Base-by-base conservation (phyloP, 2,113 vertebrate genomes). In the Dryoscopus gambensis region DNA sequence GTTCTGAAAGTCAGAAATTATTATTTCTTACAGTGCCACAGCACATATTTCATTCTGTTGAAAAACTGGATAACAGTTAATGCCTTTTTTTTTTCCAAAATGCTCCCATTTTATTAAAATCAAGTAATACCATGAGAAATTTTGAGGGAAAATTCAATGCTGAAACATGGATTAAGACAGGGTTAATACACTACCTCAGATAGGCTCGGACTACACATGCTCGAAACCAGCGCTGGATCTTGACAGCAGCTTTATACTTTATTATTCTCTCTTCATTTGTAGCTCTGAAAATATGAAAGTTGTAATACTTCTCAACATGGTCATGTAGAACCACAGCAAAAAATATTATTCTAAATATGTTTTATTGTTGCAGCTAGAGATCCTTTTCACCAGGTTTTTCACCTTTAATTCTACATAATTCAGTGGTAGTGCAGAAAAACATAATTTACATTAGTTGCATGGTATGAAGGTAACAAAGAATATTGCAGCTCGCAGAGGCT, bases 181-280 rank as follows among this genome's bases (percentile, higher is more conserved):
- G 20, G 19, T 52, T 93, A 76, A 71, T 31, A 60, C 11, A 28
- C 37, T 97, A 99, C 99, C 99, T 98, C 85, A 99, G 93, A 80
- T 98, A 98, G 33, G 97, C 97, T 49, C 98, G 98, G 49, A 99
- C 97, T 90, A 92, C 97, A 76, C 98, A 98, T 82, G 98, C 98
- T 98, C 98, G 97, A 96, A 99, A 98, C 98, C 98, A 99, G 97
- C 98, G 98, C 97, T 99, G 99, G 67, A 99, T 99, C 93, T 55
- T 96, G 62, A 98, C 88, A 42, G 98, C 98, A 15, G 98, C 98
- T 42, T 94, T 75, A 92, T 98, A 96, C 73, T 98, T 98, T 37
- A 15, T 92, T 93, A 91, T 89, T 89, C 98, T 98, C 79, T 97
- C 96, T 91, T 97, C 94, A 89, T 99, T 98, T 25, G 98, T 97